Base-by-base conservation (phyloP, 2,113 vertebrate genomes). In the Perccottus glenii region DNA sequence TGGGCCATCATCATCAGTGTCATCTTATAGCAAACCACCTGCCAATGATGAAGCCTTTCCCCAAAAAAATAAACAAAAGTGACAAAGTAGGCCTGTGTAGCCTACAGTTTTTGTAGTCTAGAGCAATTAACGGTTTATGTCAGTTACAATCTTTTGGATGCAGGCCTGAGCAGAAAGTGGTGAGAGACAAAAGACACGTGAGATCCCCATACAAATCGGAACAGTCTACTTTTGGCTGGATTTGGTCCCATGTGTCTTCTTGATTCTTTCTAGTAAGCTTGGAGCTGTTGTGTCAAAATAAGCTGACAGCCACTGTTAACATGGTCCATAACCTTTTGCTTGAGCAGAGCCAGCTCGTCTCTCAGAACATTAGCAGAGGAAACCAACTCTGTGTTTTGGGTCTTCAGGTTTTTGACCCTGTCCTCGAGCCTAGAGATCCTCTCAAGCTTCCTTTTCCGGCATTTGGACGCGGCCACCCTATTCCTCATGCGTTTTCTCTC, bases 321-420 rank as follows among this genome's bases (percentile, higher is more conserved):
- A 86, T 99, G 97, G 91, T 99, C 98, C 96, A 99, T 98, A 90
- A 99, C 96, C 93, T 98, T 97, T 85, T 98, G 97, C 86, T 98
- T 96, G 83, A 99, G 96, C 92, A 98, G 94, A 64, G 96, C 95
- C 90, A 99, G 95, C 92, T 99, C 96, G 90, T 99, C 97, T 88
- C 97, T 93, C 60, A 99, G 96, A 91, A 96, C 93, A 84, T 98
- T 97, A 82, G 97, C 97, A 10, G 96, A 96, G 81, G 96, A 96
- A 78, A 96, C 94, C 92, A 99, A 86, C 87, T 99, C 97, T 59
- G 96, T 96, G 94, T 99, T 97, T 89, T 98, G 96, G 61, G 90
- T 95, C 92, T 98, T 98, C 73, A 99, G 93, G 90, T 92, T 96
- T 90, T 98, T 98, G 84, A 98, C 97, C 89, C 96, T 93, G 56